phyloP scores from a whole-genome alignment of 2,797 vertebrate species.

The Ceryle rudis region DNA sequence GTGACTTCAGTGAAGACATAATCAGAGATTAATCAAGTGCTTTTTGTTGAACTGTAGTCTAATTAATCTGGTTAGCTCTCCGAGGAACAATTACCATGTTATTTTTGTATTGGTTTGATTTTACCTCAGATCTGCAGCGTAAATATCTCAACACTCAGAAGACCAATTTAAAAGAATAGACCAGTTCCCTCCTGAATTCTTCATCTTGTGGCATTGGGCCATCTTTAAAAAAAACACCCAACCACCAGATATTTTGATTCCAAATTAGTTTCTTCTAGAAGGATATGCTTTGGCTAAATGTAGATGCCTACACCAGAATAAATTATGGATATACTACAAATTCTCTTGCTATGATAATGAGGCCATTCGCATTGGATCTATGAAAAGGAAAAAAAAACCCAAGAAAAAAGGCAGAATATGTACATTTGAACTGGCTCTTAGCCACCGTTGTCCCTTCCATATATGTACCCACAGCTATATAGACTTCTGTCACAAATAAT shows the following conservation, averaged over 20 bases:
- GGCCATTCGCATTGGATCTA: neutral
- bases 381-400: neutral
- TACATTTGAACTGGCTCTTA: neutral
- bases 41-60: neutral
- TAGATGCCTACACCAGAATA: neutral
- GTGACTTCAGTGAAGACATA: neutral
- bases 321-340: neutral
- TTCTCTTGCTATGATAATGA: neutral
- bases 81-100: neutral
- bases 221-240: neutral
- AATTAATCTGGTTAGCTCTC: slow-evolving; percentile 37
- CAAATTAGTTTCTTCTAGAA: neutral
- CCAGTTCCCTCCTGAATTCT: neutral
- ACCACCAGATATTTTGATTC: neutral
- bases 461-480: neutral
- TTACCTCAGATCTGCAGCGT: neutral
- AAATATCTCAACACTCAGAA: neutral
- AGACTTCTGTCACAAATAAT: neutral
- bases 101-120: slow-evolving; percentile 8
- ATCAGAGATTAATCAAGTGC: neutral
- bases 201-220: neutral
- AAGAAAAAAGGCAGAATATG: neutral
- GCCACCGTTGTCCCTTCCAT: neutral
- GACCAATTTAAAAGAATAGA: neutral
- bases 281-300: neutral